Evolutionary conservation across 2,113 vertebrate species (phyloP), one percentile per base, ranked within the genome.

Genomic region (Pseudorectes ferrugineus): DNA sequence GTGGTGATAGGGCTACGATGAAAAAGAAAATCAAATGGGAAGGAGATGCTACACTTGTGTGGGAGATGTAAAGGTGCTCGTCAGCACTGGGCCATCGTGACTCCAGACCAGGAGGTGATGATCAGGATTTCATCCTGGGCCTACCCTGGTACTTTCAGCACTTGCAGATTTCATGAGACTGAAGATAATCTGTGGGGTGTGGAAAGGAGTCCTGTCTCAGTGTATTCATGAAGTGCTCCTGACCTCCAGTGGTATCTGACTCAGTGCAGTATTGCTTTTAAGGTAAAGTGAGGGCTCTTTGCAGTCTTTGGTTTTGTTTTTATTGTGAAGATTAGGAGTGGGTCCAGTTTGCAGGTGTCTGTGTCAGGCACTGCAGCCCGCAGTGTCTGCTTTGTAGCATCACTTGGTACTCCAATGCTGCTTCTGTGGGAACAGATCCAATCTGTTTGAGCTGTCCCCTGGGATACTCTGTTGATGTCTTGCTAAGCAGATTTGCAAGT

Each of bases 201-300:
- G 77, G 81, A 62, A 57, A 51, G 77, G 42, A 94, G 75, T 14
- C 51, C 29, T 79, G 19, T 24, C 63, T 85, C 7, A 45, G 45
- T 8, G 3, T 38, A 66, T 85, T 87, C 24, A 3, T 89, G 87
- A 85, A 54, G 93, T 75, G 38, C 93, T 94, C 68, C 93, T 93
- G 95, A 96, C 93, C 91, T 95, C 89, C 94, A 91, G 93, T 96
- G 94, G 86, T 95, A 8, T 52, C 74, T 87, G 54, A 36, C 38
- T 89, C 18, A 52, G 25, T 1, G 4, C 88, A 65, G 49, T 11
- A 29, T 43, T 71, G 49, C 84, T 46, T 68, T 55, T 67, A 22
- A 80, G 38, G 54, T 26, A 11, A 62, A 73, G 20, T 1, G 1
- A 91, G 26, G 33, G 31, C 65, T 81, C 45, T 85, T 28, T 59